phyloP scores from a whole-genome alignment of 2,888 invertebrate genomes.

The Ceratothoa steindachneri region DNA sequence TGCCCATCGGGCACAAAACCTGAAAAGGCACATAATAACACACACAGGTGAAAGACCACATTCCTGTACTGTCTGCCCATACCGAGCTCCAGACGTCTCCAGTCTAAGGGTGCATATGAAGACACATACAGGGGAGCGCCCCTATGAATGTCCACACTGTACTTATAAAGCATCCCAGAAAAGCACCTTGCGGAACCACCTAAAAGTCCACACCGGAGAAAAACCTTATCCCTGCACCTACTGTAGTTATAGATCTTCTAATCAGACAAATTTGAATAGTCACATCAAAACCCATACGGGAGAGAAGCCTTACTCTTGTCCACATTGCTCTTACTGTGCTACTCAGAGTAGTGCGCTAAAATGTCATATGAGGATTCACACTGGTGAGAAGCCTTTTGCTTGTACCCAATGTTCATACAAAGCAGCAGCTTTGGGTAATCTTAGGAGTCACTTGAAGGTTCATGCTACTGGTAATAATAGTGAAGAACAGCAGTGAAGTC shows the following conservation, averaged over 20 bases:
- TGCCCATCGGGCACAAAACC: slow-evolving; percentile 19
- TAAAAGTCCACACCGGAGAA: slow-evolving; percentile 40
- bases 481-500: slow-evolving; percentile 1
- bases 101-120: slow-evolving; percentile 15
- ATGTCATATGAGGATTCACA: slow-evolving; percentile 30
- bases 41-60: slow-evolving; percentile 22
- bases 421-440: slow-evolving; percentile 7
- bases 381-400: slow-evolving; percentile 28
- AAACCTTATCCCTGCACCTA: slow-evolving; percentile 33
- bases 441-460: slow-evolving; percentile 1
- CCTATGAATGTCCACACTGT: slow-evolving; percentile 8
- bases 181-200: slow-evolving; percentile 31
- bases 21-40: slow-evolving; percentile 25
- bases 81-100: slow-evolving; percentile 19
- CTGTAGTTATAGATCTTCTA: slow-evolving; percentile 28
- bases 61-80: slow-evolving; percentile 13
- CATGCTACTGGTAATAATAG: slow-evolving; percentile 2
- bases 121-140: slow-evolving; percentile 3
- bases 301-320: slow-evolving; percentile 29
- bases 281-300: slow-evolving; percentile 27
- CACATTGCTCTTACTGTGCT: slow-evolving; percentile 31
- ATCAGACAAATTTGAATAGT: slow-evolving; percentile 23
- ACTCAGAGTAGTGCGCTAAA: slow-evolving; percentile 31
- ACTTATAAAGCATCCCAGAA: slow-evolving; percentile 31
- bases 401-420: slow-evolving; percentile 4